Evolutionary conservation across 1,140 invertebrate genomes (phyloP).

Genomic region (Micrasema longulum): DNA sequence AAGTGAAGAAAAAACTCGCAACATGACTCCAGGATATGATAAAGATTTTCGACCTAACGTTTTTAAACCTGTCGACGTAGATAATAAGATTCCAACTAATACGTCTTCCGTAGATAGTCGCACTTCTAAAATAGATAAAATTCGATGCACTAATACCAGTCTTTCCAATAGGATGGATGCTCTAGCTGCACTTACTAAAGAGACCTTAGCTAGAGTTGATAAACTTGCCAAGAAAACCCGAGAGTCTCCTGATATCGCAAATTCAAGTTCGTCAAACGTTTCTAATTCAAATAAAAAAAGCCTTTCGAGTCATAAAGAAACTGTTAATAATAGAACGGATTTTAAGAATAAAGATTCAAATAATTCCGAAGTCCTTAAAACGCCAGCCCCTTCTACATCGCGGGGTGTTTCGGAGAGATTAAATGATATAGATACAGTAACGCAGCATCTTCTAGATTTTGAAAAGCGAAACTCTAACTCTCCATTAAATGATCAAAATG

Average conservation of each 20-base stretch:
- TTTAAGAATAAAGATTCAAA: too few relatives aligned
- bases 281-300: neutral
- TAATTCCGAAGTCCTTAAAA: neutral
- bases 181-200: constrained; percentile 74
- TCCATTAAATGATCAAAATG: constrained; percentile 66
- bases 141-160: constrained; percentile 56
- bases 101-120: constrained; percentile 52
- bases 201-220: constrained; percentile 76
- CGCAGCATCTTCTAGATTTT: constrained; percentile 67
- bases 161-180: constrained; percentile 73
- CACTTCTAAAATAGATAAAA: constrained; percentile 40
- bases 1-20: constrained; percentile 6
- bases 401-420: constrained; percentile 63
- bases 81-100: constrained; percentile 41
- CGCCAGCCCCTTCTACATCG: constrained; percentile 41
- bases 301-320: constrained; percentile 1
- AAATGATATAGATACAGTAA: constrained; percentile 66
- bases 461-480: constrained; percentile 63
- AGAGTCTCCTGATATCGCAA: neutral
- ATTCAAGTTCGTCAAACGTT: constrained; percentile 10
- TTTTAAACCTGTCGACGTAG: constrained; percentile 38
- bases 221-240: constrained; percentile 68
- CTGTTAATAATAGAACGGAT: constrained; percentile 1
- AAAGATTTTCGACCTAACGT: constrained; percentile 33
- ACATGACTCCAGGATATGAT: constrained; percentile 40